phyloP scores from a whole-genome alignment of 2,797 vertebrate species.

The Lepilemur septentrionalis region DNA sequence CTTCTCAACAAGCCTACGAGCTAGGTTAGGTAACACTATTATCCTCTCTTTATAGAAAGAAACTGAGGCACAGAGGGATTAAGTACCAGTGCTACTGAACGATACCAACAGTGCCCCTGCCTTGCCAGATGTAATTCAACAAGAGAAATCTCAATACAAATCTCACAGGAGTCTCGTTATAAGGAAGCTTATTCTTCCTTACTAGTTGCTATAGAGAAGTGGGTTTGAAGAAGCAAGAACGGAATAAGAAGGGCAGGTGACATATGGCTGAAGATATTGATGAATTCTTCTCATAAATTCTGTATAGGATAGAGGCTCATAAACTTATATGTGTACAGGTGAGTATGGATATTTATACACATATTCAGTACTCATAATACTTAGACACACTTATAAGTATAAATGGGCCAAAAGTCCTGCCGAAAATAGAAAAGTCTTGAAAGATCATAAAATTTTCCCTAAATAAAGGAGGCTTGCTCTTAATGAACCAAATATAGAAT shows the following conservation, averaged over 20 bases:
- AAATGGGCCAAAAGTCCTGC: neutral
- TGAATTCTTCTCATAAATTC: neutral
- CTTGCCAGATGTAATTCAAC: neutral
- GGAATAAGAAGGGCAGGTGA: neutral
- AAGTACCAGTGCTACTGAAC: neutral
- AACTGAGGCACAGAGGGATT: neutral
- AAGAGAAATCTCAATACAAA: neutral
- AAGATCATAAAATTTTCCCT: slow-evolving; percentile 7
- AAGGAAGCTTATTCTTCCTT: neutral
- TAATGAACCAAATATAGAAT: neutral
- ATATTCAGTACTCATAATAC: neutral
- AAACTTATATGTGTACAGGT: neutral
- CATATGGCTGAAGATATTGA: neutral
- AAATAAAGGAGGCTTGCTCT: neutral
- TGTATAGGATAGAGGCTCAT: neutral
- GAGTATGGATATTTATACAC: neutral
- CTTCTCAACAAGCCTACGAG: neutral
- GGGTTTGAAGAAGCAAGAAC: neutral
- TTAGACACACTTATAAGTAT: neutral
- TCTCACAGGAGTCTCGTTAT: neutral
- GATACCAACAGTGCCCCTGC: neutral
- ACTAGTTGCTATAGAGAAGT: neutral
- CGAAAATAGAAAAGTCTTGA: neutral
- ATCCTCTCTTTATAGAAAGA: neutral
- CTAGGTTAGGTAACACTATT: neutral